Evolutionary conservation across 2,888 invertebrate species (phyloP).

Genomic region (Julus scanicus): DNA sequence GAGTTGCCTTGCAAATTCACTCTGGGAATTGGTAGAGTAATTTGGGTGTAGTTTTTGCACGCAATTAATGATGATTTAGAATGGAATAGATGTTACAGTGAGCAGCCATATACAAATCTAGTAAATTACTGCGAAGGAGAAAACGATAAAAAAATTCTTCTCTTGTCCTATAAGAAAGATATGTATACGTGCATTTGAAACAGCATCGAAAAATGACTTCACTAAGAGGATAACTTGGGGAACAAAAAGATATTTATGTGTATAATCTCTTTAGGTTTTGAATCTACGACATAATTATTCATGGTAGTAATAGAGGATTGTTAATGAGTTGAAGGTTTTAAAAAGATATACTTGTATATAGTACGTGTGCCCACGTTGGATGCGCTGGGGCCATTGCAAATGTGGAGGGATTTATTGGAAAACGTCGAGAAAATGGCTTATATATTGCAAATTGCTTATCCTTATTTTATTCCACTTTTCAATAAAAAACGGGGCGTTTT

Average conservation of each 20-base stretch:
- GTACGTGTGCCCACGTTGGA: background rate
- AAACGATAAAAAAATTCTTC: slow-evolving; percentile 21
- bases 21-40: slow-evolving; percentile 52
- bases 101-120: slow-evolving; percentile 45
- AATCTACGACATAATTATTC: slow-evolving; percentile 56
- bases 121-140: slow-evolving; percentile 51
- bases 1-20: slow-evolving; percentile 28
- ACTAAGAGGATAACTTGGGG: slow-evolving; percentile 46
- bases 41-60: slow-evolving; percentile 54
- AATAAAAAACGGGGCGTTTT: background rate
- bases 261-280: slow-evolving; percentile 57
- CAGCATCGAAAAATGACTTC: slow-evolving; percentile 47
- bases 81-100: slow-evolving; percentile 42
- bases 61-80: slow-evolving; percentile 55
- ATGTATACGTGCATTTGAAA: slow-evolving; percentile 29
- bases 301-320: slow-evolving; percentile 55
- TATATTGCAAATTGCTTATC: slow-evolving; percentile 47
- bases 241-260: slow-evolving; percentile 54
- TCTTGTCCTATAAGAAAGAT: background rate
- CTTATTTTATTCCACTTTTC: slow-evolving; percentile 43
- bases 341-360: background rate
- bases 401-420: slow-evolving; percentile 34
- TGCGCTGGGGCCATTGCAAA: background rate
- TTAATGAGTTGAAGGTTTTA: slow-evolving; percentile 54
- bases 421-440: slow-evolving; percentile 2